Evolutionary conservation across 2,113 vertebrate genomes (phyloP).

Genomic region (Pseudolaguvia tuberculata): DNA sequence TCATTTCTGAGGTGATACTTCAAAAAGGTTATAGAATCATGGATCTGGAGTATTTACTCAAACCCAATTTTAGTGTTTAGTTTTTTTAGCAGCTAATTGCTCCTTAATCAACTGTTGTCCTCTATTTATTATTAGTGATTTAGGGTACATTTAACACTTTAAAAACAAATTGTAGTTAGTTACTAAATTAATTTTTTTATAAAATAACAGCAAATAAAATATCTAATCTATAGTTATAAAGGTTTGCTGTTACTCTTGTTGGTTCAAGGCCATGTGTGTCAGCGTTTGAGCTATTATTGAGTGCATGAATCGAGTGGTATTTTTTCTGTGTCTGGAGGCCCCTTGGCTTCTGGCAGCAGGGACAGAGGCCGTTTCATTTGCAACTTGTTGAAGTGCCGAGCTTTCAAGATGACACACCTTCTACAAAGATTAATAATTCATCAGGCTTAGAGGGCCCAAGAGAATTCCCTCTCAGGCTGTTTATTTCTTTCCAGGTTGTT

Average conservation of each 20-base stretch:
- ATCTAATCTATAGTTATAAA: background rate
- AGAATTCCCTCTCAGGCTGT: slow-evolving; percentile 30
- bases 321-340: slow-evolving; percentile 13
- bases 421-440: slow-evolving; percentile 33
- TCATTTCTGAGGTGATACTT: too few species aligned
- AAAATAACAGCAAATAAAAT: background rate
- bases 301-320: slow-evolving; percentile 10
- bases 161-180: too few species aligned
- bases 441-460: slow-evolving; percentile 3
- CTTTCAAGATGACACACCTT: slow-evolving; percentile 20
- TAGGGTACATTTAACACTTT: too few species aligned
- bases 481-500: slow-evolving; percentile 27
- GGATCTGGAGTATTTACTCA: too few species aligned
- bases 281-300: slow-evolving; percentile 12
- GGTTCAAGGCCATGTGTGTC: background rate
- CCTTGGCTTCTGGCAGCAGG: slow-evolving; percentile 9
- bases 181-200: background rate
- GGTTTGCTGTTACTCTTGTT: background rate
- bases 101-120: too few species aligned
- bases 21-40: too few species aligned
- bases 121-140: too few species aligned
- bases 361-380: slow-evolving; percentile 27
- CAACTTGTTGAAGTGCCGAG: slow-evolving; percentile 28
- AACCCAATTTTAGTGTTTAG: too few species aligned
- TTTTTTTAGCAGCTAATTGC: too few species aligned